Conservation (phyloP, 2,797 vertebrate genomes). For the Peromyscus attwateri region DNA sequence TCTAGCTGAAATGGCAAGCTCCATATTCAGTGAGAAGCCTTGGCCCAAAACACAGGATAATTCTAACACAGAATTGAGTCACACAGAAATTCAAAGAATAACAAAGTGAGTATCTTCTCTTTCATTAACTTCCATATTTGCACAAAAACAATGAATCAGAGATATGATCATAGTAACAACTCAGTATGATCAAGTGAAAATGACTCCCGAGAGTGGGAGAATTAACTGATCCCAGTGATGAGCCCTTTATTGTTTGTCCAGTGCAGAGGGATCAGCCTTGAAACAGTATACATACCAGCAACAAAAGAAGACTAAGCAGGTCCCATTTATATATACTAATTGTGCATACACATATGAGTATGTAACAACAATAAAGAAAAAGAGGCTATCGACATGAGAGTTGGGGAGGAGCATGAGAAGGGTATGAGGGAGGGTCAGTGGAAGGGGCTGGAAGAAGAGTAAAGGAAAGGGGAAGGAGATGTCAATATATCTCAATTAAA, state of each 20-base stretch:
- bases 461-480: neutral
- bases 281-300: neutral
- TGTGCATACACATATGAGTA: neutral
- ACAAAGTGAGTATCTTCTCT: neutral
- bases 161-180: constrained; percentile 12
- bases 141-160: neutral
- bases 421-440: neutral
- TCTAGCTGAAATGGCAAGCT: neutral
- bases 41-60: neutral
- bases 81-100: neutral
- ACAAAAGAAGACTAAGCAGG: neutral
- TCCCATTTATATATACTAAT: neutral
- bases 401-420: neutral
- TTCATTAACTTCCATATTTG: constrained; percentile 30
- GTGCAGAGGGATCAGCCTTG: too few relatives aligned
- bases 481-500: neutral
- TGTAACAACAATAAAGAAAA: neutral
- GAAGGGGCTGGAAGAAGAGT: too few relatives aligned
- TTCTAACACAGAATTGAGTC: neutral
- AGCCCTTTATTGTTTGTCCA: neutral
- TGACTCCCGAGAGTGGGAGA: too few relatives aligned
- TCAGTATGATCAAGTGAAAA: neutral
- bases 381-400: neutral
- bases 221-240: neutral
- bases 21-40: neutral